phyloP scores from a whole-genome alignment of 2,888 invertebrate genomes.

The Zootermopsis nevadensis region DNA sequence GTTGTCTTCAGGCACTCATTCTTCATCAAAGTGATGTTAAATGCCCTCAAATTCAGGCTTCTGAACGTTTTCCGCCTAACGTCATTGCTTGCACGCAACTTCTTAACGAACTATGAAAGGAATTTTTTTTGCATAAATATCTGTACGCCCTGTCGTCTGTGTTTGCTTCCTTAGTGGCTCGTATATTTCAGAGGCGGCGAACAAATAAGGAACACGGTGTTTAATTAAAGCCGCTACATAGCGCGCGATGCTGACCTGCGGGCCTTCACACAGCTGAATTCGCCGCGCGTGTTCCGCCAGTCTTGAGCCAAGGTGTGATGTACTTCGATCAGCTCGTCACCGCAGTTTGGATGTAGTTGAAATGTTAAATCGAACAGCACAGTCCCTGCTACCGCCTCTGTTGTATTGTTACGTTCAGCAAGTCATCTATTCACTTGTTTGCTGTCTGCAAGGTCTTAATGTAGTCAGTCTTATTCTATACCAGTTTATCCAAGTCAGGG shows the following conservation, averaged over 20 bases:
- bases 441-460: background rate
- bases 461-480: too few species aligned
- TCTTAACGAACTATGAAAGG: too few species aligned
- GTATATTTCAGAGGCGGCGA: background rate
- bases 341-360: background rate
- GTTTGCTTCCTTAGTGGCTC: too few species aligned
- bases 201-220: background rate
- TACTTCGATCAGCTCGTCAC: background rate
- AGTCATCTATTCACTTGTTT: background rate
- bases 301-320: background rate
- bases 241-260: background rate
- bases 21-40: too few species aligned
- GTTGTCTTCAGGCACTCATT: too few species aligned
- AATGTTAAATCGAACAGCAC: background rate
- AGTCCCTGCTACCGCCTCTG: background rate
- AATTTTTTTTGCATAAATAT: too few species aligned
- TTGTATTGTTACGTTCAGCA: background rate
- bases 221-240: background rate
- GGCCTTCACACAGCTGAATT: background rate
- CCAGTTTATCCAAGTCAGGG: background rate
- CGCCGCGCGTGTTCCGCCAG: background rate
- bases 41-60: too few species aligned
- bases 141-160: too few species aligned
- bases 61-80: too few species aligned
- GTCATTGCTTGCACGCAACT: too few species aligned